These are phyloP conservation scores for Dryobates pubescens DNA, from an alignment of 2,797 vertebrate genomes.

Conservation along the genomic window DNA sequence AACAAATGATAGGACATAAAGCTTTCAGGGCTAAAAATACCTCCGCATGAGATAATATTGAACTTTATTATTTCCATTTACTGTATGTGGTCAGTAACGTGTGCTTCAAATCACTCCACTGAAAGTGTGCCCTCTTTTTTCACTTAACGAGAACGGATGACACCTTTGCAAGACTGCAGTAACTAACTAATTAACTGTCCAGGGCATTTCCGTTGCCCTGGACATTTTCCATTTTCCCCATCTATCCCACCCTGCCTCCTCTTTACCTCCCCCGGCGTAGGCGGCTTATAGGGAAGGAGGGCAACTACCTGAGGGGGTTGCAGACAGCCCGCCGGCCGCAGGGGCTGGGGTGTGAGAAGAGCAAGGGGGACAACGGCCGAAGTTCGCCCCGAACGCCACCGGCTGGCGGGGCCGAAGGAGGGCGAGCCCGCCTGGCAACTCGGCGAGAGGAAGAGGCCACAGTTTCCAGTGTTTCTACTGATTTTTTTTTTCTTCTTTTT, in stretches of 20 bases:
- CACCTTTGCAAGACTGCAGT: background rate
- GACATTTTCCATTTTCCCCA: too few relatives aligned
- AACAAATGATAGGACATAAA: background rate
- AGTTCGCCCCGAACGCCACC: too few relatives aligned
- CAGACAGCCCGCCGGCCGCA: background rate
- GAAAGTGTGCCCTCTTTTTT: background rate
- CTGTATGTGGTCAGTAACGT: rapidly evolving
- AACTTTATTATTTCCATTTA: background rate
- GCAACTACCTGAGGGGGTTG: background rate
- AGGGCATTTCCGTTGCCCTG: rapidly evolving
- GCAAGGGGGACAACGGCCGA: background rate
- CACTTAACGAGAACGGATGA: rapidly evolving
- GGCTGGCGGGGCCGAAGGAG: background rate
- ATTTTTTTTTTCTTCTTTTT: background rate
- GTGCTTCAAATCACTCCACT: background rate
- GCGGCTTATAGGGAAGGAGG: too few relatives aligned
- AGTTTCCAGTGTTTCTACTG: background rate
- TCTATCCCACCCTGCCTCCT: background rate
- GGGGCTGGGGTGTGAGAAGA: too few relatives aligned
- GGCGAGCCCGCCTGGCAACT: background rate
- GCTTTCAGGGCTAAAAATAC: background rate
- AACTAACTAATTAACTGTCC: rapidly evolving
- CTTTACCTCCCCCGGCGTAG: background rate
- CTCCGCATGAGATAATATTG: background rate
- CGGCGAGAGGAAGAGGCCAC: background rate